Base-by-base conservation (phyloP, 2,888 invertebrate genomes). In the Entomobrya multifasciata region DNA sequence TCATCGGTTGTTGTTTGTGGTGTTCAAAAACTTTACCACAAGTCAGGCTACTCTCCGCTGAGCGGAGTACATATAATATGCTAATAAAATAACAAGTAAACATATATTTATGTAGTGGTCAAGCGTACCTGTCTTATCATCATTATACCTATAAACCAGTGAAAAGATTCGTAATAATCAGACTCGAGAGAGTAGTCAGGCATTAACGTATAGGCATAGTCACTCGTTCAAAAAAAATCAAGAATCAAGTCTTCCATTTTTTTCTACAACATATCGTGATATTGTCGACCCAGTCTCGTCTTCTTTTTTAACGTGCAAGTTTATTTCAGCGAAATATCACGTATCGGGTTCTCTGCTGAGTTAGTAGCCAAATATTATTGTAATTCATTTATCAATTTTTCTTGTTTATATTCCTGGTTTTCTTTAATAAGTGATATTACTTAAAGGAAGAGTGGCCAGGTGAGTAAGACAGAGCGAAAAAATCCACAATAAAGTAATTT, bases 251-350 rank as follows among this genome's bases (percentile, higher is more conserved):
- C 65, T 65, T 67, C 30, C 67, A 11, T 55, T 52, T 83, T 74
- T 72, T 82, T 41, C 77, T 76, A 76, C 57, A 76, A 70, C 84
- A 44, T 72, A 67, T 85, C 85, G 85, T 85, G 85, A 85, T 85
- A 78, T 72, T 79, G 85, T 85, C 85, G 85, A 85, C 85, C 85
- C 85, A 85, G 85, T 85, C 85, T 79, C 49, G 85, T 85, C 72
- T 85, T 76, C 65, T 67, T 84, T 65, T 36, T 25, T 55, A n/a
- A n/a, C n/a, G n/a, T n/a, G n/a, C n/a, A n/a, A n/a, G n/a, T n/a
- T n/a, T n/a, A n/a, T n/a, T n/a, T n/a, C n/a, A n/a, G n/a, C n/a
- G n/a, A n/a, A n/a, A n/a, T n/a, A n/a, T n/a, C n/a, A n/a, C n/a
- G n/a, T n/a, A n/a, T n/a, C n/a, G n/a, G n/a, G n/a, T n/a, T n/a